These are phyloP conservation scores for Alcedo atthis DNA, from an alignment of 2,797 vertebrate genomes.

Conservation along the genomic window DNA sequence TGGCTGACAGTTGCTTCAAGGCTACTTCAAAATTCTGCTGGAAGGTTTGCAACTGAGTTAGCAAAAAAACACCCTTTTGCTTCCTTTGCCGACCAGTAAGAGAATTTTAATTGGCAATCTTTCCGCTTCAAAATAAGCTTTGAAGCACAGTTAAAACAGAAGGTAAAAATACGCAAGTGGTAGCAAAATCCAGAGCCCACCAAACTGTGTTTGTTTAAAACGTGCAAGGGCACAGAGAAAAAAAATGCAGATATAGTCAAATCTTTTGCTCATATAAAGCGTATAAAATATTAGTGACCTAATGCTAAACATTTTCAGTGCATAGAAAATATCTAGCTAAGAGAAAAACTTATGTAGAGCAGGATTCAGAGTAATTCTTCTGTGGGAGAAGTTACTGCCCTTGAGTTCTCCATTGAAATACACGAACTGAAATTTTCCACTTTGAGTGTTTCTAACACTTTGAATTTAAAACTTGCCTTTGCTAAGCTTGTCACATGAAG, in stretches of 20 bases:
- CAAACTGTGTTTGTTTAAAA: background rate
- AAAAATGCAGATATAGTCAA: background rate
- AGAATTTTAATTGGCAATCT: conserved; percentile 10
- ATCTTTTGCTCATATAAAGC: background rate
- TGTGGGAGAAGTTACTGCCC: background rate
- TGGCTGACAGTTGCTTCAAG: background rate
- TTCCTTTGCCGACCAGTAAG: background rate
- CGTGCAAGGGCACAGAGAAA: accelerated
- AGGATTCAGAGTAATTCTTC: background rate
- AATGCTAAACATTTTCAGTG: background rate
- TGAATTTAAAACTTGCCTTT: background rate
- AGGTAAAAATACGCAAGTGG: background rate
- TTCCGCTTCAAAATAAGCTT: conserved; percentile 12
- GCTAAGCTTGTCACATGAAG: background rate
- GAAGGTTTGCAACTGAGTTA: background rate
- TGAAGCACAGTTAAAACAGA: background rate
- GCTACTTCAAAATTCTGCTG: background rate
- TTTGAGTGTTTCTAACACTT: background rate
- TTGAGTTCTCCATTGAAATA: background rate
- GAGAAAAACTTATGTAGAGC: background rate
- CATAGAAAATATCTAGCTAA: background rate
- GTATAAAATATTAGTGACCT: background rate
- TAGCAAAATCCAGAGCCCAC: background rate
- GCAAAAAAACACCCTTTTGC: background rate
- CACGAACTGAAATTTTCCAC: background rate